Percentiles rank a stretch among this genome's conserved stretches.
Evolutionary conservation across 2,888 invertebrate species (phyloP).

Genomic region (Apamea epomidion): DNA sequence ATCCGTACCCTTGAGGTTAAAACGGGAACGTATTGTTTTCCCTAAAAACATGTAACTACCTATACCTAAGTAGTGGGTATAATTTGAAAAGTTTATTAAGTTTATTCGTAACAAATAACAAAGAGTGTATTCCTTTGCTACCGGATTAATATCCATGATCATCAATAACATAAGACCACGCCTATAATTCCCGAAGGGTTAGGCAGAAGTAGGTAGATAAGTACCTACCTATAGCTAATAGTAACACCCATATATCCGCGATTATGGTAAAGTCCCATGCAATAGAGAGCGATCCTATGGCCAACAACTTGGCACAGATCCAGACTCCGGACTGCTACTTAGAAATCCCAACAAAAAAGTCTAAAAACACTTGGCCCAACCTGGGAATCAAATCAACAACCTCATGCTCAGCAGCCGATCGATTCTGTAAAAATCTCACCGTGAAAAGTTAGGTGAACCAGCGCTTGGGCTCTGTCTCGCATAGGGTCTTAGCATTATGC

Average conservation of each 20-base stretch:
- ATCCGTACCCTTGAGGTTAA: neutral
- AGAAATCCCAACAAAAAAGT: too few relatives aligned
- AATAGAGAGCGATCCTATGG: too few relatives aligned
- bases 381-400: neutral
- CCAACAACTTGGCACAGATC: too few relatives aligned
- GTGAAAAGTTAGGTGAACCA: too few relatives aligned
- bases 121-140: neutral
- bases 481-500: too few relatives aligned
- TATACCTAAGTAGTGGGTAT: neutral
- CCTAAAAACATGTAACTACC: neutral
- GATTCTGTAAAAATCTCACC: too few relatives aligned
- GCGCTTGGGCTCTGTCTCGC: too few relatives aligned
- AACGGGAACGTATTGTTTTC: neutral
- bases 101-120: neutral
- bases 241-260: neutral
- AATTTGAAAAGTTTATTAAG: neutral
- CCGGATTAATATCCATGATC: neutral
- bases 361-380: too few relatives aligned
- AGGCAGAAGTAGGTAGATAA: neutral
- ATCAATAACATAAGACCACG: neutral
- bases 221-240: neutral
- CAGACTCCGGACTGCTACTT: too few relatives aligned
- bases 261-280: too few relatives aligned
- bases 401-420: neutral
- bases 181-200: neutral